A percentile compares a stretch with the other conserved stretches of the same genome.
These are phyloP conservation scores for Motacilla tschutschensis DNA, from an alignment of 2,113 vertebrate species.

Conservation along the genomic window DNA sequence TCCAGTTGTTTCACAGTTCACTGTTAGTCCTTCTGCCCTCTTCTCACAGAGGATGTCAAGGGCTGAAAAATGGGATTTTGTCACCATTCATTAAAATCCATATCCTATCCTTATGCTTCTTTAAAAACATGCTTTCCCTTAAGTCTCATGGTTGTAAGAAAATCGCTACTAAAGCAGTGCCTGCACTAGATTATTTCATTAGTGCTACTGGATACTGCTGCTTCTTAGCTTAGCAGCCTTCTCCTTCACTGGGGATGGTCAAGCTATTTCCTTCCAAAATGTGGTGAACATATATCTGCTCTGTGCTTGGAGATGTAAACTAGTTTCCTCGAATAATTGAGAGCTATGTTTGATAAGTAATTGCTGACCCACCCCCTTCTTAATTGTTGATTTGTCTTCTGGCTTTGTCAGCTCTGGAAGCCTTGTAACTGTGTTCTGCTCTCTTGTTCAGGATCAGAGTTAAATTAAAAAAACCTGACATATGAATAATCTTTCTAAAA, in stretches of 20 bases:
- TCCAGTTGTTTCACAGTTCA: neutral
- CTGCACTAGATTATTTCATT: neutral
- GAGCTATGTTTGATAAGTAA: neutral
- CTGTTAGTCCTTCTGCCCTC: neutral
- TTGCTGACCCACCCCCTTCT: neutral
- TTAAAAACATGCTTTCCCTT: neutral
- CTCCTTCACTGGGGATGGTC: neutral
- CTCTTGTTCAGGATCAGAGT: neutral
- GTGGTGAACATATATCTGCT: neutral
- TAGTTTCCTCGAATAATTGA: neutral
- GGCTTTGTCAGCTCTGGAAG: neutral
- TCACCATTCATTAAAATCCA: neutral
- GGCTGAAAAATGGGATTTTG: neutral
- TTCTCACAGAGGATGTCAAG: neutral
- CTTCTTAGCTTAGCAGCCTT: neutral
- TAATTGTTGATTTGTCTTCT: neutral
- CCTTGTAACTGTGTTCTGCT: neutral
- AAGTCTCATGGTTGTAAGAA: neutral
- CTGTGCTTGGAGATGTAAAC: neutral
- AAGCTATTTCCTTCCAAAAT: neutral
- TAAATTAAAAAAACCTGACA: neutral
- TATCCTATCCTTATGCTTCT: neutral
- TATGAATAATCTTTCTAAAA: neutral
- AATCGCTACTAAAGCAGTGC: neutral
- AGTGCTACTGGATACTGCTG: neutral